phyloP scores from a whole-genome alignment of 2,113 vertebrate genomes.

The Gadus chalcogrammus region DNA sequence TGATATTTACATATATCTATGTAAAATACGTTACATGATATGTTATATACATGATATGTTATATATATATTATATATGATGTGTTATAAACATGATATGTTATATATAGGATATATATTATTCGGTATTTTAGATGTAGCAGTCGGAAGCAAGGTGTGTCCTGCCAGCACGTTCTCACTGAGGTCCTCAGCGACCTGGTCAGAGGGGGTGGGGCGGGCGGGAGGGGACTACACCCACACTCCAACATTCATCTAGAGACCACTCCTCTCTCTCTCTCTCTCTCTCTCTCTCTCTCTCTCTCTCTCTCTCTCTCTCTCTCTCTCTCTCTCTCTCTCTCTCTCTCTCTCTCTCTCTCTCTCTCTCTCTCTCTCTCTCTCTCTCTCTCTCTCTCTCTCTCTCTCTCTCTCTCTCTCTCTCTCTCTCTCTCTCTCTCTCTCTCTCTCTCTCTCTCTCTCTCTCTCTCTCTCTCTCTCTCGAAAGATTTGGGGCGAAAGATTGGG shows the following conservation, averaged over 20 bases:
- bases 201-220: too few relatives aligned
- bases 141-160: too few relatives aligned
- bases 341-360: not conserved
- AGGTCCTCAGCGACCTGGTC: not conserved
- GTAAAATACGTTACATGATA: too few relatives aligned
- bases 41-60: too few relatives aligned
- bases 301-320: not conserved
- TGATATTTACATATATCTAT: too few relatives aligned
- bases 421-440: not conserved
- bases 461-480: not conserved
- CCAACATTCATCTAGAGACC: not conserved
- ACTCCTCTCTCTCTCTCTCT: not conserved
- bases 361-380: not conserved
- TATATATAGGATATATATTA: too few relatives aligned
- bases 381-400: not conserved
- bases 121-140: too few relatives aligned
- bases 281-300: conserved; percentile 1
- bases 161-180: not conserved
- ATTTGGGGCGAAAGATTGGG: too few relatives aligned
- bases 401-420: not conserved
- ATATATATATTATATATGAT: too few relatives aligned
- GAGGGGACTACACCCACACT: not conserved
- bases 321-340: not conserved
- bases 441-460: not conserved
- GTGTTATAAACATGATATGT: too few relatives aligned